Conservation (phyloP, 2,797 vertebrate genomes). For the Sebastolobus altivelis region DNA sequence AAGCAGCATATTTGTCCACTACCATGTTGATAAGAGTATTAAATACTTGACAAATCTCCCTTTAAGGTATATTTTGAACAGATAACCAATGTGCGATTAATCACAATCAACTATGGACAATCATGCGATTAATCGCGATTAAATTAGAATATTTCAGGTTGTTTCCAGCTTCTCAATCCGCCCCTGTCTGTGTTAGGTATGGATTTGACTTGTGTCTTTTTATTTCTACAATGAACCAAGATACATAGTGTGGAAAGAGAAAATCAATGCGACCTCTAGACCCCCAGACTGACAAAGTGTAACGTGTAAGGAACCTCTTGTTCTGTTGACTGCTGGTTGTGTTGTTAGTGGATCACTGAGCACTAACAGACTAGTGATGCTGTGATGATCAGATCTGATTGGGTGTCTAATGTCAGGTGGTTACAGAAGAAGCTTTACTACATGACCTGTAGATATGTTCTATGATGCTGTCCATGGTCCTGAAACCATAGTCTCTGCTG, state of each 20-base stretch:
- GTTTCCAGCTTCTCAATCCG: background rate
- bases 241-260: background rate
- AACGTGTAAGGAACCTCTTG: background rate
- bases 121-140: too few relatives aligned
- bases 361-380: background rate
- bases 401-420: constrained; percentile 1
- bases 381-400: background rate
- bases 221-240: background rate
- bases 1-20: too few relatives aligned
- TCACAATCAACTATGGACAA: too few relatives aligned
- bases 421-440: constrained; percentile 2
- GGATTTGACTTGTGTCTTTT: background rate
- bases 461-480: constrained; percentile 78
- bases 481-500: constrained; percentile 63
- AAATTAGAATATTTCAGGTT: background rate
- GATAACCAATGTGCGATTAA: too few relatives aligned
- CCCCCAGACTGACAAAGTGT: background rate
- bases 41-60: too few relatives aligned
- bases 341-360: background rate
- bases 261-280: background rate
- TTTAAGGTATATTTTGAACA: too few relatives aligned
- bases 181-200: background rate
- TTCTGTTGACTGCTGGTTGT: background rate
- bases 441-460: constrained; percentile 25
- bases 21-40: too few relatives aligned